Base-by-base conservation (phyloP, 1,140 invertebrate genomes). In the Papilio xuthus region DNA sequence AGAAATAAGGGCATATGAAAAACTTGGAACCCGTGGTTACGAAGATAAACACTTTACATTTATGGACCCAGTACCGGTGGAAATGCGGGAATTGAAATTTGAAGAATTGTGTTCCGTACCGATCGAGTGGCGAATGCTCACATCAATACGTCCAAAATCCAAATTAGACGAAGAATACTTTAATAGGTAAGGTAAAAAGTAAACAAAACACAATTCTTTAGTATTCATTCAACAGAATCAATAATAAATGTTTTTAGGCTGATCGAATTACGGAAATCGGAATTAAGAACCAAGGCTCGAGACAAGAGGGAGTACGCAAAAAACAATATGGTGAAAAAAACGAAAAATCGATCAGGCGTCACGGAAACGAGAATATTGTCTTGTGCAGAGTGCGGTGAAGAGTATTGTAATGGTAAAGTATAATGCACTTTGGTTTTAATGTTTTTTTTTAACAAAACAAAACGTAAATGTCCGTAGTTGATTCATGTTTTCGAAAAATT, bases 91-190 rank as follows among this genome's bases (percentile, higher is more conserved):
- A 28, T 94, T 98, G 23, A 96, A 96, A 85, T 93, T 98, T 60
- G 96, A 96, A 77, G 97, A 98, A 85, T 92, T 98, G 41, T 97
- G 97, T 80, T 94, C 96, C 18, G 97, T 98, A 3, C 96, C 97
- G n/a, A 99, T 99, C 76, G 97, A 98, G 85, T 99, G 98, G 98
- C 96, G 96, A 89, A 99, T 99, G 98, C 92, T 99, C 9, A 99
- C 98, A 9, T 96, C 97, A 13, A 87, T 97, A 13, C 94, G 98
- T 83, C 98, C 98, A 0, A 97, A 97, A 87, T 95, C 95, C 3
- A 96, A 97, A 85, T 89, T 96, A 9, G 98, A 99, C 80, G 97
- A 98, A 93, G 97, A 98, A 84, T 97, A 97, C 94, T 98, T 98
- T 89, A 97, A 97, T 44, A 96, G 96, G 96, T 96, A 93, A 87